Evolutionary conservation across 1,140 invertebrate species (phyloP), one percentile per base, ranked within the genome.

Genomic region (Odontomachus brunneus): DNA sequence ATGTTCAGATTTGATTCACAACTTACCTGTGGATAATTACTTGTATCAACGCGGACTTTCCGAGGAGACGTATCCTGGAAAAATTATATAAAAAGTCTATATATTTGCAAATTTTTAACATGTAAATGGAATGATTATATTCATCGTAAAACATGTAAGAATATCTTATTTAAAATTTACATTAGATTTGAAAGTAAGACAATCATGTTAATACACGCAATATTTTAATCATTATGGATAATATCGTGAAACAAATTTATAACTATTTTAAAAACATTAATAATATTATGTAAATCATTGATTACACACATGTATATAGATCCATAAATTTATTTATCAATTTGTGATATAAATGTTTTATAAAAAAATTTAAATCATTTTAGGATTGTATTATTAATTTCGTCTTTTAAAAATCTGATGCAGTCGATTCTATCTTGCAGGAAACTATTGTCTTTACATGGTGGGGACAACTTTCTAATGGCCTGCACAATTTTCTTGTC

Each of bases 401-500:
- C n/a, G 48, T 38, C 59, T 51, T 62, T 78, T 29, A 48, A 65
- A 66, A 3, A 44, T 57, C 24, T 29, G 24, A 65, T 60, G 22
- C 19, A 12, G 4, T n/a, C 17, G 38, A 65, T 14, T 85, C 48
- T 55, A 44, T 51, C 38, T 44, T 59, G n/a, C 11, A 49, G 48
- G 12, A 51, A 74, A 67, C 63, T 53, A 26, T 22, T 73, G 11
- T 83, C 33, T 81, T 65, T 83, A 65, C 71, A 73, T n/a, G 67
- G 55, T 44, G 65, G 60, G 57, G 67, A 51, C 15, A 87, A 83
- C 69, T 71, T 90, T 82, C 74, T 75, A 29, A n/a, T 55, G 15
- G 72, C 59, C 9, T 86, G 62, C 49, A 89, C 48, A n/a, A 91
- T 88, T 44, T 67, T 86, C 49, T 74, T 82, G 67, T 90, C 89